A percentile compares a stretch with the other conserved stretches of the same genome.
Conservation (phyloP, 2,113 vertebrate genomes). For the Rhea pennata region DNA sequence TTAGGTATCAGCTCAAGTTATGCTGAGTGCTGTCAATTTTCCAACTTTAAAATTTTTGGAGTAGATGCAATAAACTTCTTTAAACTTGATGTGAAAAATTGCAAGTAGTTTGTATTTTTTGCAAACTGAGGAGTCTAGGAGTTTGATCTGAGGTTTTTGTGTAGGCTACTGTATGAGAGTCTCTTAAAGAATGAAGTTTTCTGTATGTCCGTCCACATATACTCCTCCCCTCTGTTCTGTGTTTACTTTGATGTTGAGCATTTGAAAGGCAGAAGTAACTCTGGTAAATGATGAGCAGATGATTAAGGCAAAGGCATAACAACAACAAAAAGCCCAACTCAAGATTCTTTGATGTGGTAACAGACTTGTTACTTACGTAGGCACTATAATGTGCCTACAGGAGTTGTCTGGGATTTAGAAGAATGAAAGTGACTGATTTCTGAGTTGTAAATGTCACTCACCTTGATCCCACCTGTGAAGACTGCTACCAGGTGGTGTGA, state of each 20-base stretch:
- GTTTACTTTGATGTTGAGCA: neutral
- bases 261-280: neutral
- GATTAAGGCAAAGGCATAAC: neutral
- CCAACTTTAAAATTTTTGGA: constrained; percentile 1
- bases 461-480: neutral
- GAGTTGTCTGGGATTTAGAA: neutral
- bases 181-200: neutral
- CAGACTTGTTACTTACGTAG: neutral
- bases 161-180: neutral
- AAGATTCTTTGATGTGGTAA: neutral
- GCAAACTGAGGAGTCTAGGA: neutral
- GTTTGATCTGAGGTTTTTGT: neutral
- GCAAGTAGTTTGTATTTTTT: neutral
- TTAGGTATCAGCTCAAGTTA: neutral
- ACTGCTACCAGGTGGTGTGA: neutral
- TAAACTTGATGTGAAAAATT: neutral
- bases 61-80: neutral
- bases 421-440: neutral
- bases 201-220: neutral
- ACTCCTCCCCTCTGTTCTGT: neutral
- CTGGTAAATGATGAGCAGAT: neutral
- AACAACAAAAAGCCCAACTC: neutral
- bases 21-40: neutral
- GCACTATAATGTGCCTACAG: neutral
- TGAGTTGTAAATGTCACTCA: neutral